Evolutionary conservation across 1,140 invertebrate genomes (phyloP).

Genomic region (Tetramorium simillimum): DNA sequence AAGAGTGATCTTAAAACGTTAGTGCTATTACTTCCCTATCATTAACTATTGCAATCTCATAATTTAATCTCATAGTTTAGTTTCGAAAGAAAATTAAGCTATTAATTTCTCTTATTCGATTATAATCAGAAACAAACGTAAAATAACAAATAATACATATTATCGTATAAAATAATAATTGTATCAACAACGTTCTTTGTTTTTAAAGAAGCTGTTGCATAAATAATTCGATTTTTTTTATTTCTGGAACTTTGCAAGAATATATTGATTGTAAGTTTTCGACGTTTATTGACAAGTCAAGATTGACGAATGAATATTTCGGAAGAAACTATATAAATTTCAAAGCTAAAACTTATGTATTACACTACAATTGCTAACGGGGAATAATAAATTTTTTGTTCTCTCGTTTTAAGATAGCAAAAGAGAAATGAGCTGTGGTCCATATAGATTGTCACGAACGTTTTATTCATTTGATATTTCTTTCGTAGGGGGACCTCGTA

Average conservation of each 20-base stretch:
- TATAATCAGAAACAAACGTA: not conserved
- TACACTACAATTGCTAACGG: conserved; percentile 70
- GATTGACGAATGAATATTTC: conserved; percentile 27
- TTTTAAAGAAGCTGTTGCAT: not conserved
- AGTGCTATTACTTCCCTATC: not conserved
- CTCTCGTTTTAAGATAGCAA: conserved; percentile 50
- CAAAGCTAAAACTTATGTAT: conserved; percentile 62
- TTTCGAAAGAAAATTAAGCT: not conserved
- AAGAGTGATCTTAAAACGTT: conserved; percentile 16
- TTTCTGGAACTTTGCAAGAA: conserved; percentile 31
- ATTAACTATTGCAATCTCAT: not conserved
- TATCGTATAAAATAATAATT: not conserved
- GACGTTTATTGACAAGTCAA: not conserved
- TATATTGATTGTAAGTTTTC: not conserved
- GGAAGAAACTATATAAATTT: conserved; percentile 73
- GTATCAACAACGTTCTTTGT: not conserved
- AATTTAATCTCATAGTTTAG: not conserved
- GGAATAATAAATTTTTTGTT: conserved; percentile 73
- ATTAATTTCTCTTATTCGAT: conserved; percentile 28
- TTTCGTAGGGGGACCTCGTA: conserved; percentile 76
- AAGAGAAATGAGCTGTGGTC: conserved; percentile 67
- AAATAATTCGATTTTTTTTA: not conserved
- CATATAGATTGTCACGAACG: conserved; percentile 60
- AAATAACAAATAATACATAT: not conserved
- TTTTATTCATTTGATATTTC: conserved; percentile 68